These are phyloP conservation scores for Drosophila sp. DNA, from an alignment of 1,140 invertebrate species.

Conservation along the genomic window DNA sequence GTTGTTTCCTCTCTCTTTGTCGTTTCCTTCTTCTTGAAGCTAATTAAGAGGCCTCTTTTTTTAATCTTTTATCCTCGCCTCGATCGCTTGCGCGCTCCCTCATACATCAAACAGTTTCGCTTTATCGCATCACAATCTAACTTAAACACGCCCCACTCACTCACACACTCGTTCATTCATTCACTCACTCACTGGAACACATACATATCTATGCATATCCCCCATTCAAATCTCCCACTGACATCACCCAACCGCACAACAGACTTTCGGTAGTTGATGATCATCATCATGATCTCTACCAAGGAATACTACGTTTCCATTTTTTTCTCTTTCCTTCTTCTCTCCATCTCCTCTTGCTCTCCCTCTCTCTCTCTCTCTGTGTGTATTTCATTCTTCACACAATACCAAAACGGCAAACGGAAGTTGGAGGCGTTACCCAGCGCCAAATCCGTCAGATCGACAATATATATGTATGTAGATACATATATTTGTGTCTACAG, in stretches of 20 bases:
- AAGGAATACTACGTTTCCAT: slow-evolving; percentile 40
- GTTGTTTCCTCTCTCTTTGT: slow-evolving; percentile 13
- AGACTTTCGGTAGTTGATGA: slow-evolving; percentile 3
- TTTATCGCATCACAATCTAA: slow-evolving; percentile 54
- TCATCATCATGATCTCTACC: slow-evolving; percentile 17
- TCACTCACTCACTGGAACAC: slow-evolving; percentile 26
- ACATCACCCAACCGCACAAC: slow-evolving; percentile 21
- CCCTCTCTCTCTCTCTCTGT: no score
- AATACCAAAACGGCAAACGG: slow-evolving; percentile 68
- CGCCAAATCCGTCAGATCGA: slow-evolving; percentile 71
- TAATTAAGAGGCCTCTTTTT: slow-evolving; percentile 43
- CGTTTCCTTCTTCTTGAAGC: slow-evolving; percentile 29
- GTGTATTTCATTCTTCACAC: slow-evolving; percentile 27
- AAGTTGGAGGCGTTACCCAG: slow-evolving; percentile 77
- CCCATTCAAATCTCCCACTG: slow-evolving; percentile 30
- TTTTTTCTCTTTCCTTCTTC: slow-evolving; percentile 20
- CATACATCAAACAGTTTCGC: slow-evolving; percentile 52
- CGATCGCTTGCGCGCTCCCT: slow-evolving; percentile 31
- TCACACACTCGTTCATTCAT: not conserved
- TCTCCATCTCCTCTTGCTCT: not conserved
- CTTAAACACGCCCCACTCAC: slow-evolving; percentile 50
- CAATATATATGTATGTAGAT: slow-evolving; percentile 22
- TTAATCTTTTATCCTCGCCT: slow-evolving; percentile 41
- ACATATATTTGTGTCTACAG: slow-evolving; percentile 21
- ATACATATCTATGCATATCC: slow-evolving; percentile 16